A percentile compares a stretch with the other conserved stretches of the same genome.
Evolutionary conservation across 1,140 invertebrate genomes (phyloP).

Genomic region (Mya arenaria): DNA sequence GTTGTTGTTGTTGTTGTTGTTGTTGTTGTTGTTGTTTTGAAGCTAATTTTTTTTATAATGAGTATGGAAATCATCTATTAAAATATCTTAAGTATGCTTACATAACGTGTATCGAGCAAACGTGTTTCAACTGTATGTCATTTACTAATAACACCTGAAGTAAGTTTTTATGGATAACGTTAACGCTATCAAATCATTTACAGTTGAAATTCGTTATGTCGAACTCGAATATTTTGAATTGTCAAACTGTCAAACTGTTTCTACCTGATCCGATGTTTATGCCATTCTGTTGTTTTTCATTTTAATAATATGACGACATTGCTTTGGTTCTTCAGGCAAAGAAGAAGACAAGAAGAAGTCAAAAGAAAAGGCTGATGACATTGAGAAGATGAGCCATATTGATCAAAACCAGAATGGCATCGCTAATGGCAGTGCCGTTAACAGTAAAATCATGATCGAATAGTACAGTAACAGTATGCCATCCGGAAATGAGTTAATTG

Average conservation of each 20-base stretch:
- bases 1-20: too few species aligned
- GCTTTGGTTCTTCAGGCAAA: conserved; percentile 29
- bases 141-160: too few species aligned
- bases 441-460: conserved; percentile 67
- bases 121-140: too few species aligned
- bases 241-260: neutral
- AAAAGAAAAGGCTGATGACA: conserved; percentile 66
- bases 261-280: neutral
- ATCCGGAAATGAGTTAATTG: too few species aligned
- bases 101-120: too few species aligned
- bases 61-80: too few species aligned
- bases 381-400: conserved; percentile 26
- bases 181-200: neutral
- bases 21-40: too few species aligned
- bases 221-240: neutral
- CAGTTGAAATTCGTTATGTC: neutral
- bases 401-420: conserved; percentile 66
- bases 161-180: too few species aligned
- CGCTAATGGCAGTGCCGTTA: neutral
- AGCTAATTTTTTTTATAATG: too few species aligned
- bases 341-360: conserved; percentile 63
- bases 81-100: too few species aligned
- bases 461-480: too few species aligned
- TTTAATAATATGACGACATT: neutral
- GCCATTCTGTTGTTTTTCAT: neutral